Base-by-base conservation (phyloP, 1,140 invertebrate species). In the Drosophila ambigua region DNA sequence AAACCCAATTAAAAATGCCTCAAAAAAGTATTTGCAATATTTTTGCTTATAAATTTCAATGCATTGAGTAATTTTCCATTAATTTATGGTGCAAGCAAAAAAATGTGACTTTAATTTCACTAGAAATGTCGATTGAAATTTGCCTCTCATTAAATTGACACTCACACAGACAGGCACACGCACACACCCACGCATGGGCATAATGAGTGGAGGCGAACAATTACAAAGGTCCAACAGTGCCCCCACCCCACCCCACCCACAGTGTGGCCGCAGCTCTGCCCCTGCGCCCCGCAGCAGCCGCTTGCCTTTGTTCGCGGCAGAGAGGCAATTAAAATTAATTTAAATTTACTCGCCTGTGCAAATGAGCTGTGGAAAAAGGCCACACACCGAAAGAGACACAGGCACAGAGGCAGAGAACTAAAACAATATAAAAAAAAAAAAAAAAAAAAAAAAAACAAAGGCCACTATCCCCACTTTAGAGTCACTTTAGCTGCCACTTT, bases 311-410 rank as follows among this genome's bases (percentile, higher is more conserved):
- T 62, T 24, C 59, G 26, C 59, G 39, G 66, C 66, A 71, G 63
- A 67, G 63, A 74, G 83, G 82, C 82, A 88, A 88, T 87, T 87
- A 87, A 87, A 87, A 88, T 82, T 72, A 87, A 87, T 87, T 82
- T 82, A 82, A 88, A 76, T 88, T 87, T 83, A 77, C 64, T 67
- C 72, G 53, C 41, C 73, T 73, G 69, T 73, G 71, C 59, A 79
- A 84, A 76, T 84, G 73, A 75, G 76, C 35, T 39, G 35, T 39
- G 35, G 35, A 13, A 39, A 39, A 35, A 39, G 35, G 35, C 58
- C 60, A 41, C 76, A 51, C 43, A 48, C 20, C 1, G 20, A 20
- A 20, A 20, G 2, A 20, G 20, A 20, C 20, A 2, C 1, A 20
- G 20, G n/a, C n/a, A 2, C 20, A 20, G 20, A 1, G 20, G 2